Base-by-base conservation (phyloP, 37 sponge, comb jelly and placozoan genomes). In the Aphrocallistes beatrix region DNA sequence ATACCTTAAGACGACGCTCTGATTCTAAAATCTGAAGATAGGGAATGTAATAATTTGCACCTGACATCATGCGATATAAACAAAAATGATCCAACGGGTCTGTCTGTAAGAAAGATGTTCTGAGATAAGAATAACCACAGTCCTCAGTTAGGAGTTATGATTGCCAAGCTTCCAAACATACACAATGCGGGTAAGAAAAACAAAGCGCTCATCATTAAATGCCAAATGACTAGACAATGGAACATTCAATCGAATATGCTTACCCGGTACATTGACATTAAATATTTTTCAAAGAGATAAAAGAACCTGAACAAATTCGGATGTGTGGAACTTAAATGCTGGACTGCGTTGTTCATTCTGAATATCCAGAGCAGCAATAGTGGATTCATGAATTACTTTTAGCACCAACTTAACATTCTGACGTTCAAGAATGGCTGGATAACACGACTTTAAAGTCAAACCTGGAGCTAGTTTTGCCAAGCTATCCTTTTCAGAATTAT, bases 51-150 rank as follows among this genome's bases (percentile, higher is more conserved):
- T 60, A 60, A 13, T 60, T 60, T 1, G 75, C 10, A 60, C 75
- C 34, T 32, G 75, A 21, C 75, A 60, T 21, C 75, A 60, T 60
- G n/a, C 75, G 75, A 60, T 60, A 60, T 21, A 60, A 28, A 32
- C 75, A 19, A 13, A 60, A 60, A 60, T 60, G 75, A 13, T 60
- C 75, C 75, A 60, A 60, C n/a, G 75, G 75, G 21, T 60, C 75
- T 60, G 75, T 60, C 75, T 60, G 75, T 30, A 60, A 6, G 75
- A 60, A 60, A 25, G 75, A 21, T 32, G 75, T 32, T 28, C 10
- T 25, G n/a, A 60, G 32, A 60, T 19, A 60, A 19, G 75, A 60
- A 60, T 32, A 60, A 6, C 75, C 75, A 13, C 75, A 60, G 34
- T 21, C 8, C 21, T 60, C 75, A 60, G 75, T 60, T 60, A 60